Evolutionary conservation across 1,140 invertebrate genomes (phyloP), one percentile per base, ranked within the genome.

Genomic region (Bombus superbus): DNA sequence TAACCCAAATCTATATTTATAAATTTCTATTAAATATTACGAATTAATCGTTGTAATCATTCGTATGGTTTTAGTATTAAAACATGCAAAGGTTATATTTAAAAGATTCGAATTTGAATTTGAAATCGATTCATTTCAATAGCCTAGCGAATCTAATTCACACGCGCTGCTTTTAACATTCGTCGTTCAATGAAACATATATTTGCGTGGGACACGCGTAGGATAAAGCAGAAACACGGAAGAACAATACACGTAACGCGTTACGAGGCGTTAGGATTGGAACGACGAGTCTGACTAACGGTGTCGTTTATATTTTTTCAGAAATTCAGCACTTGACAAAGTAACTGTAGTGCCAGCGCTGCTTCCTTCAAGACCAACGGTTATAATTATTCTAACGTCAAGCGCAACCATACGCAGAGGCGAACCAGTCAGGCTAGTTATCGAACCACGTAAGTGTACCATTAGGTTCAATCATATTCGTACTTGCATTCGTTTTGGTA

Each of bases 181-280:
- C 38, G 22, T n/a, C 69, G 25, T 42, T 25, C 47, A 59, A 80
- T 80, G 74, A 89, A 87, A 86, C 69, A 83, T 68, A 69, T 25
- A 79, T 57, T 35, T 32, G 42, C 57, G 64, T 72, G 76, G 86
- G 82, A 81, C 62, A 66, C 71, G 85, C 57, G 89, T 90, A 75
- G 80, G 83, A 85, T 80, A 81, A 69, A 18, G 32, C 72, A 47
- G 47, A 42, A 64, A 35, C n/a, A 66, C 15, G 73, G 71, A 73
- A 84, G 85, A 83, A 87, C 82, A 81, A 75, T 87, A 74, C 69
- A 25, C 10, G 71, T 59, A 64, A 71, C 71, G 71, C 71, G 68
- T 62, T 62, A 81, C 40, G 2, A 9, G n/a, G 32, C 18, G 11
- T 6, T 8, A 28, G 32, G 68, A 75, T 76, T 59, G n/a, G 32